These are phyloP conservation scores for Tachina lurida DNA, from an alignment of 2,888 invertebrate genomes.

Conservation along the genomic window DNA sequence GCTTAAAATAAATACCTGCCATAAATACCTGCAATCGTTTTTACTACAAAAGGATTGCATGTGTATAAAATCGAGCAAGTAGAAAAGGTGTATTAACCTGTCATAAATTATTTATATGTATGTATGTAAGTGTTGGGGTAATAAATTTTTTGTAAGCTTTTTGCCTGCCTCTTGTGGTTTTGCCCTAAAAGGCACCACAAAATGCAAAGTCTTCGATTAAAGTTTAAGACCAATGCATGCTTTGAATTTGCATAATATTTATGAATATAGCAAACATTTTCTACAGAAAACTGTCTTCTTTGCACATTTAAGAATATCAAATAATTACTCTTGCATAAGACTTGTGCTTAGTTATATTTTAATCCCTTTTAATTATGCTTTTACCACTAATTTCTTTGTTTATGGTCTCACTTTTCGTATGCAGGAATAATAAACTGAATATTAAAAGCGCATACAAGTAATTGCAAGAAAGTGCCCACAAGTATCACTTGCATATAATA, in stretches of 20 bases:
- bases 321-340: constrained; percentile 40
- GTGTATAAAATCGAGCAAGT: constrained; percentile 30
- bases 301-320: constrained; percentile 43
- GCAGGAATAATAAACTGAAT: constrained; percentile 2
- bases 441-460: constrained; percentile 25
- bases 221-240: constrained; percentile 14
- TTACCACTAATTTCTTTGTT: constrained; percentile 22
- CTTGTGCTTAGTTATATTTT: constrained; percentile 24
- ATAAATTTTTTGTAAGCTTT: not conserved
- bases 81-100: constrained; percentile 52
- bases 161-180: constrained; percentile 3
- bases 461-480: constrained; percentile 1
- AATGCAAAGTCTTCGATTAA: not conserved
- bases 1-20: constrained; percentile 12
- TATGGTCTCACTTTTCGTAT: not conserved
- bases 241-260: not conserved
- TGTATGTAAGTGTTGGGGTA: not conserved
- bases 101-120: constrained; percentile 23
- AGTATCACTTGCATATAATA: constrained; percentile 6
- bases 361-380: constrained; percentile 58
- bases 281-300: not conserved
- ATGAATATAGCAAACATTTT: not conserved
- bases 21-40: not conserved
- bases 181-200: constrained; percentile 5
- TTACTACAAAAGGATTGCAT: not conserved